Base-by-base conservation (phyloP, 30 jellyfish, hydroid and myxozoan genomes). In the Hydractinia echinata region DNA sequence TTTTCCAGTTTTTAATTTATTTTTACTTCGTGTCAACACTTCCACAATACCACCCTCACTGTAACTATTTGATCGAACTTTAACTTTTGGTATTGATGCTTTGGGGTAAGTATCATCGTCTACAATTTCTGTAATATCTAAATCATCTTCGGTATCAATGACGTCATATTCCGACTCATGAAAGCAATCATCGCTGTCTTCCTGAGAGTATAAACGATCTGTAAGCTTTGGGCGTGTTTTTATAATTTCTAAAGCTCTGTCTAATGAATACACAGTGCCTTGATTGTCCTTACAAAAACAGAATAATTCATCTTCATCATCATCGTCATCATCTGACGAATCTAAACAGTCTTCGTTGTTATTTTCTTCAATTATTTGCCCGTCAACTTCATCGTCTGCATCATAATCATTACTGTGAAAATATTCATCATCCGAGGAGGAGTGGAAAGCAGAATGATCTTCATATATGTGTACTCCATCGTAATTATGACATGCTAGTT, bases 121-220 rank as follows among this genome's bases (percentile, higher is more conserved):
- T 13, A 78, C 48, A 20, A 60, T 39, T 16, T 48, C 18, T 11
- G 16, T 5, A 11, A 20, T 60, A 21, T 60, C 71, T n/a, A 20
- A 80, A 20, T 84, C 89, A 76, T 84, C 93, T 39, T 85, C 90
- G 5, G 99, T 82, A 4, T 87, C 97, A 7, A 94, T 94, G 64
- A 94, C 96, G 85, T 94, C 99, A 66, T 94, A 94, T 71, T 94
- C 99, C 51, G 99, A 88, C 78, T 87, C 97, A 78, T 85, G 95
- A 58, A 94, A 94, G 51, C 94, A 94, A 10, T 94, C 97, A 66
- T 94, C 99, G 68, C 96, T 81, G 50, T 94, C 99, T 64, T 87
- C 95, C 10, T 83, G 76, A 13, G 84, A 74, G 56, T 11, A 73
- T 50, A 83, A 72, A 4, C 96, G 95, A 1, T 85, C 95, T 15